Evolutionary conservation across 1,140 invertebrate genomes (phyloP), one percentile per base, ranked within the genome.

Genomic region (Anadara kagoshimensis): DNA sequence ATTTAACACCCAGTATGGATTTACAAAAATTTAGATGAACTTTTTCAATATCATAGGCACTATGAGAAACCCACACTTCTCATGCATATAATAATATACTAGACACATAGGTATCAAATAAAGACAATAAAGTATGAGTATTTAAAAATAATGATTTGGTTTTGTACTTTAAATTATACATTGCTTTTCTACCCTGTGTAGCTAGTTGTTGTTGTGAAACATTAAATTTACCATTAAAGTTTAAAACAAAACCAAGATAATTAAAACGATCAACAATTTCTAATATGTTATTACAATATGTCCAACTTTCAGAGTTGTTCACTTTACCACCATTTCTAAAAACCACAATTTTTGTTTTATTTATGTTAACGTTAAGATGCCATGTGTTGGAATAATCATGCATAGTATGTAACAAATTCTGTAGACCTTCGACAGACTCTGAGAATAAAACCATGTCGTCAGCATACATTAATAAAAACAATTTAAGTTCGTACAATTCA

Each of bases 381-480:
- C 66, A 69, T 59, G 58, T 51, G 3, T 65, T 63, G 12, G 22
- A 56, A 51, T 65, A 45, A 47, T 53, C 43, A 41, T 22, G 63
- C 10, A 78, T 12, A 18, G 43, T 43, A 56, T 70, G 26, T 53
- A 78, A 63, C 64, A 73, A 62, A 20, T 26, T 20, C 61, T 78
- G 70, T 29, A 74, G 29, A 24, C 49, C 62, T 16, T 5, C 5
- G 22, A 53, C 22, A 51, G 18, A 75, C 16, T 77, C 61, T 45
- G 75, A 45, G 5, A 78, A 29, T 16, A 71, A 29, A 11, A 73
- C 70, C 44, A 74, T 70, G 45, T 67, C 70, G 66, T 78, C 70
- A 29, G 76, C 70, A 69, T 59, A 73, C 45, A 78, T 53, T 24
- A 69, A 57, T 7, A 64, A 16, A 47, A 67, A 57, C 10, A 69